Conservation (phyloP, 2,797 vertebrate species). For the Merluccius polli region DNA sequence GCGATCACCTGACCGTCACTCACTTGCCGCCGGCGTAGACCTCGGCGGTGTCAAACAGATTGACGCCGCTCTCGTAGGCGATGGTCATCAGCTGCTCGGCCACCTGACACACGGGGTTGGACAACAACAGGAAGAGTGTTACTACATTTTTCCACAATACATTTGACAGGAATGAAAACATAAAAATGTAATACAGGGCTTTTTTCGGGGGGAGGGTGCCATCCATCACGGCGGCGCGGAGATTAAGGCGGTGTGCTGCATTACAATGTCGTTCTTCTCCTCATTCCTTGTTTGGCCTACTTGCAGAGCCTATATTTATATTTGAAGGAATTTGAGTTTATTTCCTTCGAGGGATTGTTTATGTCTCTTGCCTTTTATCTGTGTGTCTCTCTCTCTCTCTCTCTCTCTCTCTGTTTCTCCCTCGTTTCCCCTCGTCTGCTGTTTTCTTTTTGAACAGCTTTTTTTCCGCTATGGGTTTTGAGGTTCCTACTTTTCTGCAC, state of each 20-base stretch:
- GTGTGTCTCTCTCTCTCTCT: not conserved
- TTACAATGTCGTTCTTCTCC: not conserved
- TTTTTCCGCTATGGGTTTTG: not conserved
- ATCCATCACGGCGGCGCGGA: conserved; percentile 23
- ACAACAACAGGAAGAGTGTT: not conserved
- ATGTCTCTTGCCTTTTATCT: not conserved
- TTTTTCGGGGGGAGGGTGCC: not conserved
- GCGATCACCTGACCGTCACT: conserved; percentile 53
- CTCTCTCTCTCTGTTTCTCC: not conserved
- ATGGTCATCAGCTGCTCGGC: conserved; percentile 94
- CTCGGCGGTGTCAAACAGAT: conserved; percentile 91
- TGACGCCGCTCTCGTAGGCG: conserved; percentile 90
- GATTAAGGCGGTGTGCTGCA: conserved; percentile 7
- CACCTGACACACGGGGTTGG: conserved; percentile 67
- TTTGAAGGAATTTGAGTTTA: conserved; percentile 11
- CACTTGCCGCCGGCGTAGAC: conserved; percentile 83
- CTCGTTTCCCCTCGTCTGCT: not conserved
- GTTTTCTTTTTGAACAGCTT: not conserved
- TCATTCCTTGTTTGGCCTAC: conserved; percentile 18
- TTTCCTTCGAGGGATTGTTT: not conserved
- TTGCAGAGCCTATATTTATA: conserved; percentile 36
- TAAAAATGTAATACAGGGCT: not conserved
- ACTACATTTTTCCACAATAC: conserved; percentile 13
- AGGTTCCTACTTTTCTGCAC: not conserved
- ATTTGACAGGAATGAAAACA: conserved; percentile 19